A percentile compares a stretch with the other conserved stretches of the same genome.
Evolutionary conservation across 2,888 invertebrate genomes (phyloP).

Genomic region (Pycnomerus fuliginosus): DNA sequence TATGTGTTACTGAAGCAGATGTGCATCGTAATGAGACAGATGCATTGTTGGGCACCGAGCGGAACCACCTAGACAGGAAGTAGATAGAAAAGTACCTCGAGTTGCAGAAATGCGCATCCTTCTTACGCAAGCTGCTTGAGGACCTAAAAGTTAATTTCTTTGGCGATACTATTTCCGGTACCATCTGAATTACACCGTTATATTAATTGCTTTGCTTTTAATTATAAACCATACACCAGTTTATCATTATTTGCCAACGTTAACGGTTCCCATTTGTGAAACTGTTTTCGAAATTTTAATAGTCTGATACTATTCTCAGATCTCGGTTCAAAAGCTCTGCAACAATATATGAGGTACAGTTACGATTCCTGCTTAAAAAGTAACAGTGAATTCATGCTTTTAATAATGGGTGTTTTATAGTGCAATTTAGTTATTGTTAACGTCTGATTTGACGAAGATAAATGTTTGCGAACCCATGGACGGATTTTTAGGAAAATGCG

Average conservation of each 20-base stretch:
- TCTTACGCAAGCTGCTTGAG: too few relatives aligned
- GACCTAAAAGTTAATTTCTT: too few relatives aligned
- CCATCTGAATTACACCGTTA: too few relatives aligned
- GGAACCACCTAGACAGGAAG: conserved; percentile 12
- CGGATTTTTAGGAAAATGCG: neutral
- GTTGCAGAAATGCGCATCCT: too few relatives aligned
- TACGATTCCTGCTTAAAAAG: conserved; percentile 15
- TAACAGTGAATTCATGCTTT: conserved; percentile 14
- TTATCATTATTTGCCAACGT: too few relatives aligned
- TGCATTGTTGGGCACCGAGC: conserved; percentile 10
- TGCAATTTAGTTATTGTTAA: neutral
- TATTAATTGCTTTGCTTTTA: too few relatives aligned
- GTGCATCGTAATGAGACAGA: conserved; percentile 15
- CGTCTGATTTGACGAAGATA: too few relatives aligned
- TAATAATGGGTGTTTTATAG: conserved; percentile 7
- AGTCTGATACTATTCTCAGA: too few relatives aligned
- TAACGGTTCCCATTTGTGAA: too few relatives aligned
- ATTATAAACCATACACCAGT: too few relatives aligned
- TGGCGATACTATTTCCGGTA: too few relatives aligned
- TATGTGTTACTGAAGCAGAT: conserved; percentile 20
- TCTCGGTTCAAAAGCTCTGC: conserved; percentile 12
- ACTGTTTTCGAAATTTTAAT: too few relatives aligned
- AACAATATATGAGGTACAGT: conserved; percentile 18
- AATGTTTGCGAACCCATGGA: neutral
- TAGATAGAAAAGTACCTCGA: neutral